These are phyloP conservation scores for Pocillopora damicornis DNA, from an alignment of 64 coral and sea anemone genomes.

Conservation along the genomic window DNA sequence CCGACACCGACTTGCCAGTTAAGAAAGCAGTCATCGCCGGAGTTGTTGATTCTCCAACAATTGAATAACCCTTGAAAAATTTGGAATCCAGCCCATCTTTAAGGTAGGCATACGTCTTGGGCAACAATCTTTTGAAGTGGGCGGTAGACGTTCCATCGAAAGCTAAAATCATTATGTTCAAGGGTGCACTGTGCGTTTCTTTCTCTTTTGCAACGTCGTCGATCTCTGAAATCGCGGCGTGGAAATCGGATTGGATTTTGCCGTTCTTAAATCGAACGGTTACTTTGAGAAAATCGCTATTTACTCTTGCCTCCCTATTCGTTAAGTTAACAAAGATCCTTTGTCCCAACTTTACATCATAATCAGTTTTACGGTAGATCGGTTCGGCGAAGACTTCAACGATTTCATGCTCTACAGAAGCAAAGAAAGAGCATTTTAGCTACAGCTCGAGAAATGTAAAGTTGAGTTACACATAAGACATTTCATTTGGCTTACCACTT, in stretches of 20 bases:
- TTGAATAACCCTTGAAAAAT: slow-evolving; percentile 65
- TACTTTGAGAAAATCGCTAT: slow-evolving; percentile 52
- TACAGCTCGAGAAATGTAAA: not conserved
- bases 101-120: slow-evolving; percentile 58
- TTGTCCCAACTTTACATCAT: not conserved
- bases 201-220: slow-evolving; percentile 25
- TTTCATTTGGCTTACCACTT: too few relatives aligned
- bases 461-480: not conserved
- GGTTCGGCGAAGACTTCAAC: slow-evolving; percentile 4
- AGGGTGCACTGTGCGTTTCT: not conserved
- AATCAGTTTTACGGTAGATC: slow-evolving; percentile 38
- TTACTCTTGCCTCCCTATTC: not conserved
- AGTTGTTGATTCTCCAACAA: slow-evolving; percentile 68
- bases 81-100: slow-evolving; percentile 55
- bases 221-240: slow-evolving; percentile 36
- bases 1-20: slow-evolving; percentile 37
- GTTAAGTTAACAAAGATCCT: slow-evolving; percentile 12
- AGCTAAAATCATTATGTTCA: slow-evolving; percentile 53
- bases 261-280: slow-evolving; percentile 17
- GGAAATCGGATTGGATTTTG: slow-evolving; percentile 6
- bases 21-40: slow-evolving; percentile 55
- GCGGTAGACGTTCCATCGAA: slow-evolving; percentile 68
- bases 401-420: not conserved
- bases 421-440: not conserved
- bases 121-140: slow-evolving; percentile 65